Evolutionary conservation across 2,888 invertebrate species (phyloP), one percentile per base, ranked within the genome.

Genomic region (Alviniconcha strummeri): DNA sequence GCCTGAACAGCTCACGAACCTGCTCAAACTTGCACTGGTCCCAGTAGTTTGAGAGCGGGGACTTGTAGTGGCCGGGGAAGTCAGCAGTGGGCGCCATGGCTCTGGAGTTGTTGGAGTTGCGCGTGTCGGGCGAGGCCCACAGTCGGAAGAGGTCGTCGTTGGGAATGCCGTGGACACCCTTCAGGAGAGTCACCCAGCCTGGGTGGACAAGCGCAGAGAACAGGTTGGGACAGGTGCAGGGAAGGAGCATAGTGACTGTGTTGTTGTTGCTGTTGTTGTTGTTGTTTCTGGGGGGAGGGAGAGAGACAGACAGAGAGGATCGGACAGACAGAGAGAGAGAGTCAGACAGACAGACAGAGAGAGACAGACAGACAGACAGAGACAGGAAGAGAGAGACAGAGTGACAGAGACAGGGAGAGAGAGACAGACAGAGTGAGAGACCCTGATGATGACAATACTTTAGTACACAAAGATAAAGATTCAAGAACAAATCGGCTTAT

Each of bases 11-110:
- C 36, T 11, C 17, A 54, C 74, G 13, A 36, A 17, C 91, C 88
- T 87, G 86, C 56, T 91, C 89, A 80, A 91, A 86, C 71, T 89
- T 89, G 81, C 88, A 87, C n/a, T 83, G 81, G 64, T 84, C 83
- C 91, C 91, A 91, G 86, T 90, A 86, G 85, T 91, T 91, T 56
- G 90, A 89, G 56, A 87, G 84, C 79, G 88, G 89, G 7, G 91
- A 89, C 82, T 91, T 91, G 86, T 89, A 91, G 84, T 89, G 87
- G 2, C 89, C 89, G n/a, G 86, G 88, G 85, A 84, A 90, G 15
- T 87, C 84, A 7, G 87, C 81, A 11, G 88, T 88, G 9, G 89
- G 86, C 36, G 86, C 86, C 57, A 83, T 82, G 57, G 91, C 91
- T 6, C 84, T 76, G 7, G 88, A 88, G 17, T 85, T 84, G 79